phyloP scores from a whole-genome alignment of 2,797 vertebrate genomes.

The Peromyscus eremicus region DNA sequence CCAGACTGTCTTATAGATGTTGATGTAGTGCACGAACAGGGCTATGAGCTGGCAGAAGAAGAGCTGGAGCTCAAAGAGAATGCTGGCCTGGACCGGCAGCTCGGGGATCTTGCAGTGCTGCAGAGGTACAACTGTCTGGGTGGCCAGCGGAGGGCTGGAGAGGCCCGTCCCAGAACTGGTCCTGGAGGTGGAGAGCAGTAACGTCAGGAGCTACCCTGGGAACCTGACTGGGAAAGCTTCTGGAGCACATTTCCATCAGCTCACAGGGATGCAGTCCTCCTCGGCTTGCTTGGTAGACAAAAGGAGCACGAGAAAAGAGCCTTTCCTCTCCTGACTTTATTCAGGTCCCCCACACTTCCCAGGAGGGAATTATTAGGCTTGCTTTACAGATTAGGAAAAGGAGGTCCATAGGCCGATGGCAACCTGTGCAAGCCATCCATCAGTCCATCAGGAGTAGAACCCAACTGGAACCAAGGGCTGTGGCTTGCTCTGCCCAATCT shows the following conservation, averaged over 20 bases:
- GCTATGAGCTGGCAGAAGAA: constrained; percentile 98
- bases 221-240: background rate
- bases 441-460: background rate
- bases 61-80: constrained; percentile 97
- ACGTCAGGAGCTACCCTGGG: background rate
- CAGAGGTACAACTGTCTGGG: constrained; percentile 96
- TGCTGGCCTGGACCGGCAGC: constrained; percentile 94
- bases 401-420: background rate
- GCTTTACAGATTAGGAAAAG: constrained; percentile 46
- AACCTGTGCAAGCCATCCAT: background rate
- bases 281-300: background rate
- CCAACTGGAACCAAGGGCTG: background rate
- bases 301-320: background rate
- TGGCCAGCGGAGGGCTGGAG: constrained; percentile 96
- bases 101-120: constrained; percentile 99
- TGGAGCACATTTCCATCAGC: background rate
- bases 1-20: constrained; percentile 99
- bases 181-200: constrained; percentile 85
- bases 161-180: constrained; percentile 96
- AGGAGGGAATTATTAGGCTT: background rate
- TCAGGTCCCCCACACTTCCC: background rate
- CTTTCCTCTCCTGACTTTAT: constrained; percentile 16
- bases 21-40: constrained; percentile 99
- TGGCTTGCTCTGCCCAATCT: background rate
- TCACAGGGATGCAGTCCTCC: background rate